Evolutionary conservation across 1,140 invertebrate genomes (phyloP), one percentile per base, ranked within the genome.

Genomic region (Hestina assimilis): DNA sequence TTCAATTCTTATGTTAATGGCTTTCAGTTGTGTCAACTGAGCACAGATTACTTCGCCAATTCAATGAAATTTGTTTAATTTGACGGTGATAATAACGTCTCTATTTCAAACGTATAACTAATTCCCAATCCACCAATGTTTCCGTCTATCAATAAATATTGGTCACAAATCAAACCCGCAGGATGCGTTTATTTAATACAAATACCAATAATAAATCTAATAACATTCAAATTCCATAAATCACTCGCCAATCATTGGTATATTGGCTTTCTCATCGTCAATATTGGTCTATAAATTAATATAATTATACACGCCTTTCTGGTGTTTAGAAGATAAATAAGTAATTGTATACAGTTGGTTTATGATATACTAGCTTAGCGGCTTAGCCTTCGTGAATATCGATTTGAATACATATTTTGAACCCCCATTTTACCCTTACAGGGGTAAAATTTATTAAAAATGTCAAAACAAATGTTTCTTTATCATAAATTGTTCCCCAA

Each of bases 181-280:
- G 8, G 17, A 38, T 38, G 17, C 14, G 19, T 31, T 31, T 31
- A 31, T 38, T 38, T 15, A 19, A 14, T 17, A 17, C 19, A 7
- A 15, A 4, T 9, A 4, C 17, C 26, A 3, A 28, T 46, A 26
- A 31, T 46, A 47, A 47, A 23, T 47, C 19, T 35, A 47, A 47
- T 33, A 7, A 14, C 28, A 47, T 47, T 33, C 11, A 47, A 33
- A 47, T 33, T n/a, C n/a, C n/a, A 19, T n/a, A 28, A 28, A 28
- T 15, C 15, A 8, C n/a, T 38, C 14, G 33, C 19, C 33, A 19
- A 38, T 7, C 14, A 19, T 38, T 38, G 14, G 33, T 17, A 19
- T 14, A 38, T 38, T 38, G 15, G 15, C 9, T 38, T 19, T 12
- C 17, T 17, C 15, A 19, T 38, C n/a, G 9, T 2, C 33, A 19